Evolutionary conservation across 2,797 vertebrate species (phyloP).

Genomic region (Mormyrops attenuatus): DNA sequence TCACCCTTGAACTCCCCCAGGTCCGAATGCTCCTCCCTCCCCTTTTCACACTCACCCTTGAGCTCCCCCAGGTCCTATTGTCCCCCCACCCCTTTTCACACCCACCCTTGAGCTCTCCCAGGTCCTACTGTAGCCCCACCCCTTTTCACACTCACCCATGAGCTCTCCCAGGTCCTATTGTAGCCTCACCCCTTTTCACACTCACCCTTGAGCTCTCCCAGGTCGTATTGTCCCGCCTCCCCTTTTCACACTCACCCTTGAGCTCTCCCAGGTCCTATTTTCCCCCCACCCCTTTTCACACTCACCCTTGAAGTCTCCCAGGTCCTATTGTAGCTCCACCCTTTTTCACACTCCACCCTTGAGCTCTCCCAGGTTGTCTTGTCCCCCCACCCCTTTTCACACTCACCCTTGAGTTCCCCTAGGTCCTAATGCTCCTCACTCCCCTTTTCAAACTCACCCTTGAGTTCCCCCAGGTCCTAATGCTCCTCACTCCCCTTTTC

Average conservation of each 20-base stretch:
- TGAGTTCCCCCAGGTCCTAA: not conserved
- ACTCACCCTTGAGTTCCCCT: not conserved
- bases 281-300: not conserved
- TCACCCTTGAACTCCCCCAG: not conserved
- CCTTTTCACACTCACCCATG: not conserved
- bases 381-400: not conserved
- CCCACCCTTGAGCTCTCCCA: conserved; percentile 13
- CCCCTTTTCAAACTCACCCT: not conserved
- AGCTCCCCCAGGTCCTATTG: not conserved
- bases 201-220: not conserved
- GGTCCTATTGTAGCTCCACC: not conserved
- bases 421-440: not conserved
- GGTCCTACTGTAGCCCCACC: conserved; percentile 59
- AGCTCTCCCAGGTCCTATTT: not conserved
- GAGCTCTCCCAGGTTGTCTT: not conserved
- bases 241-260: not conserved
- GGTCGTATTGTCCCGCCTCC: not conserved
- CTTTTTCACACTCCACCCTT: not conserved
- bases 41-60: not conserved
- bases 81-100: not conserved
- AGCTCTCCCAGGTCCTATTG: not conserved
- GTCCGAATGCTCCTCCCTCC: no score
- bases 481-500: not conserved
- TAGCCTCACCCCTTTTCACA: not conserved
- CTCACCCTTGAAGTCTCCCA: not conserved